Percentiles rank a stretch among this genome's conserved stretches.
Conservation (phyloP, 2,797 vertebrate genomes). For the Centropyge bicolor region DNA sequence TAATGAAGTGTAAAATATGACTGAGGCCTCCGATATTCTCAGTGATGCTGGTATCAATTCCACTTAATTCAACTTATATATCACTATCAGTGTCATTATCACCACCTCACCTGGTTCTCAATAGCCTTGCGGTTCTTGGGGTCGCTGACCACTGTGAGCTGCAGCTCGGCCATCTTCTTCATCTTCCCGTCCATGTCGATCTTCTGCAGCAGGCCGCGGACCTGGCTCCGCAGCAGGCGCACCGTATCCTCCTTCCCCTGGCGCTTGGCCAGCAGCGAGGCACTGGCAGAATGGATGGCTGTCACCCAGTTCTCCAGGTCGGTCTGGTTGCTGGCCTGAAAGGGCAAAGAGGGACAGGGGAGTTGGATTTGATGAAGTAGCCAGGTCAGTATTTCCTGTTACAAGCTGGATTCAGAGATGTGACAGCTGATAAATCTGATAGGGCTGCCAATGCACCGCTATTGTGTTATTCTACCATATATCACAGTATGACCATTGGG, state of each 20-base stretch:
- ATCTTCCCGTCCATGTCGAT: conserved; percentile 98
- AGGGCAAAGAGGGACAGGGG: conserved; percentile 4
- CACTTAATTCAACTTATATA: background rate
- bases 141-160: conserved; percentile 91
- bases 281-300: conserved; percentile 94
- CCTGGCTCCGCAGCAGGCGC: conserved; percentile 90
- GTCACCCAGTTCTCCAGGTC: conserved; percentile 98
- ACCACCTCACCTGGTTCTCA: conserved; percentile 92
- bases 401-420: conserved; percentile 13
- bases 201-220: conserved; percentile 91
- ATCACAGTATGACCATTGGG: conserved; percentile 29
- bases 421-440: conserved; percentile 12
- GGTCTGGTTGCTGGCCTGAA: conserved; percentile 93
- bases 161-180: conserved; percentile 96
- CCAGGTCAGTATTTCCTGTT: background rate
- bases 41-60: background rate
- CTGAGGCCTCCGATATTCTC: background rate
- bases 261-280: conserved; percentile 95
- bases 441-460: background rate
- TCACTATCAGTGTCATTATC: background rate
- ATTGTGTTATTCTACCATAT: conserved; percentile 23
- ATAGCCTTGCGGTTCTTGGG: conserved; percentile 96
- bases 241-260: conserved; percentile 95
- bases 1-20: background rate
- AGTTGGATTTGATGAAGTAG: conserved; percentile 31